Base-by-base conservation (phyloP, 1,140 invertebrate species). In the Hylaeus volcanicus region DNA sequence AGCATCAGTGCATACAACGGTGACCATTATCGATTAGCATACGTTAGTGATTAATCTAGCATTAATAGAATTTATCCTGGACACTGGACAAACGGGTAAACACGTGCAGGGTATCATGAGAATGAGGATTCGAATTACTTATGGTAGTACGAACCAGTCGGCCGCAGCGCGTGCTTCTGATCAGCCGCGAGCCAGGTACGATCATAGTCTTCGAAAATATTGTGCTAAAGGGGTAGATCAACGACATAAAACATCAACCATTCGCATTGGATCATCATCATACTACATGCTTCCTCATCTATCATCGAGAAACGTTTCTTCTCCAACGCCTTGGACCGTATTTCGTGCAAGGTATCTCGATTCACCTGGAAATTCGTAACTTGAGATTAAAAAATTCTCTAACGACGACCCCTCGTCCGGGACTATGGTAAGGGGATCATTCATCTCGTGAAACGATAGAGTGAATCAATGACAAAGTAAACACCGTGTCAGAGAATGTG, bases 1-100 rank as follows among this genome's bases (percentile, higher is more conserved):
- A 51, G 61, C 8, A 12, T 63, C 55, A 26, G 26, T 26, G 26
- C 26, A 11, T 69, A 45, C 53, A 77, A 79, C 41, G 65, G 37
- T 69, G 64, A 68, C 60, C 73, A 71, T 77, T 53, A 39, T 65
- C 64, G 71, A 86, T 87, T 83, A 82, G 65, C 84, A 86, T 83
- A 81, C 69, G 37, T 79, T 63, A 53, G n/a, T 74, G 83, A 85
- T 85, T 83, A 83, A 82, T 63, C 70, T 51, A 45, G 11, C 74
- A 45, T 56, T n/a, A 55, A 15, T 11, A 8, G 60, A 73, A 58
- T 73, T 78, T 64, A 74, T 75, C 72, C 55, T 60, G 70, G 68
- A 82, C 76, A 61, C 45, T 80, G 73, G 48, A 75, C 58, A 72
- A 64, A 71, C 74, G 66, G 55, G 80, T 76, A 79, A 82, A 87